A percentile compares a stretch with the other conserved stretches of the same genome.
These are phyloP conservation scores for Rhegmatorhina hoffmannsi DNA, from an alignment of 2,113 vertebrate species.

Conservation along the genomic window DNA sequence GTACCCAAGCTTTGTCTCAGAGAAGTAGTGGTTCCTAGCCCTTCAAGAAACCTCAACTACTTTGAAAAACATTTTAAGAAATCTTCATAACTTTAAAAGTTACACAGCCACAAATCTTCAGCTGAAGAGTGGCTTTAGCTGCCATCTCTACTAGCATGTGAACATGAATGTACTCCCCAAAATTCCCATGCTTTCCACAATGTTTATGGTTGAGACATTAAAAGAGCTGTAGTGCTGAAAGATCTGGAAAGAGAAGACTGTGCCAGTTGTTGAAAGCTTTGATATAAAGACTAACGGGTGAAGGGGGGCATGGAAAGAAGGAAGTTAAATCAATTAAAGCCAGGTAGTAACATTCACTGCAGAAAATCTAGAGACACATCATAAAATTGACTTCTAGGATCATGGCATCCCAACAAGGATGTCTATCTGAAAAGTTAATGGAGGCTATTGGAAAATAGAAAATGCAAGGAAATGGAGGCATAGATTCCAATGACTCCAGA, in stretches of 20 bases:
- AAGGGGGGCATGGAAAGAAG: not conserved
- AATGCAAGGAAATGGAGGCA: not conserved
- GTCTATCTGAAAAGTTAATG: not conserved
- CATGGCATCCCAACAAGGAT: not conserved
- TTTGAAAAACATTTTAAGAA: not conserved
- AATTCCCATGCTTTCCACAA: not conserved
- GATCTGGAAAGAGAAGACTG: not conserved
- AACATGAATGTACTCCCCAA: not conserved
- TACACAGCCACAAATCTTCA: not conserved
- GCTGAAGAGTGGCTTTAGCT: not conserved
- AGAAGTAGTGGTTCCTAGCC: not conserved
- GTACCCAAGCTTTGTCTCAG: not conserved
- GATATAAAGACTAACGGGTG: accelerated
- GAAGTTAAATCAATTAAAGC: not conserved
- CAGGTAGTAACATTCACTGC: not conserved
- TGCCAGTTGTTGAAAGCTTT: not conserved
- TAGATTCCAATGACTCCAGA: not conserved
- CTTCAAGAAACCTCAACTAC: not conserved
- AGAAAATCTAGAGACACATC: not conserved
- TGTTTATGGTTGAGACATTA: not conserved
- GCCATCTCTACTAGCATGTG: not conserved
- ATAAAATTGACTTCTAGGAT: not conserved
- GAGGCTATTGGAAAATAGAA: not conserved
- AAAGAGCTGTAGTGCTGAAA: not conserved
- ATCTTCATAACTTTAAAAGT: not conserved